Evolutionary conservation across 2,113 vertebrate species (phyloP).

Genomic region (Plecotus auritus): DNA sequence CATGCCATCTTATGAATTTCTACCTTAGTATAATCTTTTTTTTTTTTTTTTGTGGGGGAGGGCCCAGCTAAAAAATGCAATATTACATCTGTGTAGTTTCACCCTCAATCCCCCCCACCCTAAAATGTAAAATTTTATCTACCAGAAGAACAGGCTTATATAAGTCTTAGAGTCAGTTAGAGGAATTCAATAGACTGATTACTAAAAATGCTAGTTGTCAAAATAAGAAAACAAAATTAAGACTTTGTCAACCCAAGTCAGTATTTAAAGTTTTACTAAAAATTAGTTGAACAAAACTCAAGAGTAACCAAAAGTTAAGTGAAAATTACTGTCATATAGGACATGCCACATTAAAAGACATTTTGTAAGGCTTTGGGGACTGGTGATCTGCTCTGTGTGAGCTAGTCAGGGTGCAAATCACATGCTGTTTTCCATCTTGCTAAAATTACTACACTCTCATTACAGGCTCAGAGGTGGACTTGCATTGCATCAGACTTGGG

Average conservation of each 20-base stretch:
- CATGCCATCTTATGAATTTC: neutral
- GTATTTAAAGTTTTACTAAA: neutral
- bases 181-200: neutral
- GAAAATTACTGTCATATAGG: neutral
- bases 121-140: neutral
- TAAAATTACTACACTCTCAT: neutral
- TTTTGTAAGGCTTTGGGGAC: neutral
- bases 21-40: neutral
- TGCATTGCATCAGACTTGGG: neutral
- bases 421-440: neutral
- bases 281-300: neutral
- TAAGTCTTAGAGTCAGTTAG: neutral
- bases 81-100: neutral
- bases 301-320: neutral
- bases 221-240: neutral
- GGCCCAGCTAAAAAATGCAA: neutral
- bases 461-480: neutral
- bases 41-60: fast-evolving
- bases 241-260: neutral
- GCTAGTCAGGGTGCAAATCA: too few relatives aligned
- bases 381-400: fast-evolving
- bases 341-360: neutral
- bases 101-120: neutral
- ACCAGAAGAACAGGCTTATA: neutral
- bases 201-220: neutral